These are phyloP conservation scores for Columba guinea DNA, from an alignment of 2,797 vertebrate genomes.

Conservation along the genomic window DNA sequence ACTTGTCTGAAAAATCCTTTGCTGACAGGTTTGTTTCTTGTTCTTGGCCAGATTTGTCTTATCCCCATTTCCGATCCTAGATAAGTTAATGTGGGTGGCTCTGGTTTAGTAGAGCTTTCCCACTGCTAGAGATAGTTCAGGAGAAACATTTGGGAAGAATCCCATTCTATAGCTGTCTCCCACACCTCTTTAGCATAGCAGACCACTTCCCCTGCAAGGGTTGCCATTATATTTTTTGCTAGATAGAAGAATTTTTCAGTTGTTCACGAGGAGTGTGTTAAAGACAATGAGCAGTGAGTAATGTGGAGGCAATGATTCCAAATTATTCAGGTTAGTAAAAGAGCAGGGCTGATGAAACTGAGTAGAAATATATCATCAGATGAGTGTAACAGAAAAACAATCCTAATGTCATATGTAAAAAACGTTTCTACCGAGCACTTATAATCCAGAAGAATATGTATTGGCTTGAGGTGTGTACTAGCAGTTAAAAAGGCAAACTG, in stretches of 20 bases:
- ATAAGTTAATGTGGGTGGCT: not conserved
- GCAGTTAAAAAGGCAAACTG: not conserved
- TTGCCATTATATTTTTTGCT: not conserved
- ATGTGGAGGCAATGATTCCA: not conserved
- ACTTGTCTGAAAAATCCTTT: not conserved
- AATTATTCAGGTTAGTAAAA: not conserved
- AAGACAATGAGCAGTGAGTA: not conserved
- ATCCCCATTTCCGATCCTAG: not conserved
- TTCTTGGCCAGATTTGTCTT: not conserved
- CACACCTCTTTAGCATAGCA: not conserved
- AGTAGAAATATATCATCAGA: not conserved
- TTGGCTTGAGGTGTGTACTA: not conserved
- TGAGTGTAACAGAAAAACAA: not conserved
- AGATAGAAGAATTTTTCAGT: not conserved
- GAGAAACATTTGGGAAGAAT: not conserved
- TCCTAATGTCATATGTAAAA: not conserved
- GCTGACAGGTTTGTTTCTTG: not conserved
- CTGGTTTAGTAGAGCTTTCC: not conserved
- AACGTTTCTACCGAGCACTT: not conserved
- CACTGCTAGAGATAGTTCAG: not conserved
- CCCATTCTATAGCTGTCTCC: not conserved
- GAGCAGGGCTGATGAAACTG: not conserved
- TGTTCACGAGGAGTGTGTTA: not conserved
- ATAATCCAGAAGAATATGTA: not conserved
- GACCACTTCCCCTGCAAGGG: not conserved